A percentile compares a stretch with the other conserved stretches of the same genome.
Conservation (phyloP, 2,113 vertebrate species). For the Caranx ignobilis region DNA sequence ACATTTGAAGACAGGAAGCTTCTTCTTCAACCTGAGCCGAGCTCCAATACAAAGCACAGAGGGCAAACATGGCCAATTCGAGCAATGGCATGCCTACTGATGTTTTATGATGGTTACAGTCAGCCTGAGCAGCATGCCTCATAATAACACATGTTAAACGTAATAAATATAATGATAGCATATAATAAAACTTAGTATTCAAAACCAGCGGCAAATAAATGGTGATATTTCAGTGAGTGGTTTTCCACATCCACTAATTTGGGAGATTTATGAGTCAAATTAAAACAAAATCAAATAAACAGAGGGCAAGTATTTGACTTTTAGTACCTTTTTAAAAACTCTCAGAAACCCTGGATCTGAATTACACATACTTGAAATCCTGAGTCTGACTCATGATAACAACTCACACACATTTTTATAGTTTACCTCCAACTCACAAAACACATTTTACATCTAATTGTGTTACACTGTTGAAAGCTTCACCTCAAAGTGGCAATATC, state of each 20-base stretch:
- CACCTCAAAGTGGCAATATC: too few relatives aligned
- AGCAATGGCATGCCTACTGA: background rate
- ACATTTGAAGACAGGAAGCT: slow-evolving; percentile 6
- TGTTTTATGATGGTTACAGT: background rate
- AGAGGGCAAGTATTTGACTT: background rate
- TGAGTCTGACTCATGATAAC: too few relatives aligned
- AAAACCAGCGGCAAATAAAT: too few relatives aligned
- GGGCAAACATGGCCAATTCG: slow-evolving; percentile 13
- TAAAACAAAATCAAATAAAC: background rate
- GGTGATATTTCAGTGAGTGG: background rate
- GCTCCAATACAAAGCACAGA: background rate
- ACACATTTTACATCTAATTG: background rate
- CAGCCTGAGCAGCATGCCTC: slow-evolving; percentile 2
- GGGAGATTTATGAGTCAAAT: background rate
- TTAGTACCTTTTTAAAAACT: background rate
- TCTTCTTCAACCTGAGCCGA: slow-evolving; percentile 22
- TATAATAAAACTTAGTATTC: too few relatives aligned
- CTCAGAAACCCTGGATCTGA: background rate
- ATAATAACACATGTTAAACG: background rate
- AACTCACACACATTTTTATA: background rate
- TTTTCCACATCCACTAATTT: background rate
- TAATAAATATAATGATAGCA: too few relatives aligned
- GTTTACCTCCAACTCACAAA: background rate
- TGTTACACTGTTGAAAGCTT: too few relatives aligned
- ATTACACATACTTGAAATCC: too few relatives aligned